Percentiles rank a stretch among this genome's conserved stretches.
Conservation (phyloP, 2,888 invertebrate species). For the Cerceris ruficornis region DNA sequence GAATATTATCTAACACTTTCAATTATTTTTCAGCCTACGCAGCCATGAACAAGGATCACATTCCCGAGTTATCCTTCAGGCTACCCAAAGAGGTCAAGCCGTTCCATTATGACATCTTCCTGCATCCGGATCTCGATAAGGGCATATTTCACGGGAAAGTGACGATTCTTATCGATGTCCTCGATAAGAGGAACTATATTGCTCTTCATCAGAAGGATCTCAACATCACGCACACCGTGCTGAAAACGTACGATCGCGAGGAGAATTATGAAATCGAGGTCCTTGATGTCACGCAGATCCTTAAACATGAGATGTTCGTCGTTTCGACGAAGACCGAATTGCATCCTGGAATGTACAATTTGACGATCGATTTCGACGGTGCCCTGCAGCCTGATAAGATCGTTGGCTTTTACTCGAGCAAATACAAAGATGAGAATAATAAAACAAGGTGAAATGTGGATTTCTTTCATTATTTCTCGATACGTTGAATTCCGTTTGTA, state of each 20-base stretch:
- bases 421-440: conserved; percentile 81
- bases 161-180: conserved; percentile 82
- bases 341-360: conserved; percentile 77
- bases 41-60: conserved; percentile 69
- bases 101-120: conserved; percentile 85
- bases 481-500: background rate
- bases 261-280: conserved; percentile 67
- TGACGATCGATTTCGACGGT: conserved; percentile 83
- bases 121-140: conserved; percentile 85
- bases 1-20: background rate
- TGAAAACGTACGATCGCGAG: conserved; percentile 71
- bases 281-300: conserved; percentile 60
- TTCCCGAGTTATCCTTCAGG: conserved; percentile 81
- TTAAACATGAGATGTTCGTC: conserved; percentile 74
- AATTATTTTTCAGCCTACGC: conserved; percentile 31
- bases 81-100: conserved; percentile 85
- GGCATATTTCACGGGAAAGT: conserved; percentile 85
- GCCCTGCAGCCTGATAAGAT: conserved; percentile 83
- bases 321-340: conserved; percentile 70
- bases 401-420: conserved; percentile 85
- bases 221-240: conserved; percentile 81
- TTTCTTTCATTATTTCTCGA: background rate
- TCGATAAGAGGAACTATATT: conserved; percentile 81
- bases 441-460: conserved; percentile 71
- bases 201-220: conserved; percentile 83